Evolutionary conservation across 2,797 vertebrate genomes (phyloP).

Genomic region (Sebastolobus altivelis): DNA sequence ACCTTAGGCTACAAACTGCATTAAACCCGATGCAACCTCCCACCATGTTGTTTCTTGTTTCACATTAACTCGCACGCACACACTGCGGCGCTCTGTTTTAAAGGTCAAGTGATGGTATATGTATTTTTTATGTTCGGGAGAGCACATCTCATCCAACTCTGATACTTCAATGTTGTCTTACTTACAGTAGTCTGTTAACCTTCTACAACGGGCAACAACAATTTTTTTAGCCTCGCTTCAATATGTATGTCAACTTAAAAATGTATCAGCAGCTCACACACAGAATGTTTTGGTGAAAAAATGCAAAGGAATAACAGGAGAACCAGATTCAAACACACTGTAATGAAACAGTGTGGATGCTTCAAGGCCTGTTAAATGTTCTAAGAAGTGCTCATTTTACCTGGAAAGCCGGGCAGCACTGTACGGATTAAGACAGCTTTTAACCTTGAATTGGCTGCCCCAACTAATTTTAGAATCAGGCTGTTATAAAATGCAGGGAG

Average conservation of each 20-base stretch:
- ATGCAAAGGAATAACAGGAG: neutral
- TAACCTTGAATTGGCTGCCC: neutral
- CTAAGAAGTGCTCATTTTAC: neutral
- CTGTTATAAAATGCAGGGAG: constrained; percentile 4
- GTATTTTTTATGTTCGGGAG: constrained; percentile 20
- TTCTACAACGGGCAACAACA: fast-evolving
- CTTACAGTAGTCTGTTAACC: constrained; percentile 1
- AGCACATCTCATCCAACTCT: constrained; percentile 17
- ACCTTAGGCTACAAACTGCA: constrained; percentile 70
- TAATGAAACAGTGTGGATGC: neutral
- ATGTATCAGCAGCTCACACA: neutral
- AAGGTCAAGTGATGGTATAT: constrained; percentile 43
- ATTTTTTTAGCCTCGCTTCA: neutral
- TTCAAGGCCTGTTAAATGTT: neutral
- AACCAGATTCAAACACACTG: neutral
- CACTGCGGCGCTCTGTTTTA: constrained; percentile 31
- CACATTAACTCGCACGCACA: neutral
- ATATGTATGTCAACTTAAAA: constrained; percentile 6
- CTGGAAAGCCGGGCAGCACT: neutral
- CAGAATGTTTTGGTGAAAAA: neutral
- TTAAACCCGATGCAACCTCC: constrained; percentile 58
- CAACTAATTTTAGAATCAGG: neutral
- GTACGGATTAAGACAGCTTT: neutral
- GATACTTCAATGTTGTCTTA: constrained; percentile 9
- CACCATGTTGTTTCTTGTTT: constrained; percentile 35